Conservation (phyloP, 2,797 vertebrate species). For the Tiaroga cobitis region DNA sequence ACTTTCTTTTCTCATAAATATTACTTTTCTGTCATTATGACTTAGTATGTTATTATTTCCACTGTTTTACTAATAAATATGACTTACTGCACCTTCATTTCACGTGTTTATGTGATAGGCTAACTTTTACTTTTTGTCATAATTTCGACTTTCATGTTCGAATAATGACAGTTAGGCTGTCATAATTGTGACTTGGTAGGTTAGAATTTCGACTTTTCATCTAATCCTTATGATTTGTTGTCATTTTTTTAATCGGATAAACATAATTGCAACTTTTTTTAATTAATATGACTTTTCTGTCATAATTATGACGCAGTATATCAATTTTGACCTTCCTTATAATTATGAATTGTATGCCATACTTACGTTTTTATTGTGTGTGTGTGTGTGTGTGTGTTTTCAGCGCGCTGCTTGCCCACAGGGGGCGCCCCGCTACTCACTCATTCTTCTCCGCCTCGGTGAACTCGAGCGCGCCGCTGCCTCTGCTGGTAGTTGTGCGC, state of each 20-base stretch:
- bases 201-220: not conserved
- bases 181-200: not conserved
- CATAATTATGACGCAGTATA: too few species aligned
- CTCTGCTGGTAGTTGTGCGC: conserved; percentile 24
- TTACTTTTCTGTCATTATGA: too few species aligned
- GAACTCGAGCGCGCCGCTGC: conserved; percentile 28
- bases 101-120: not conserved
- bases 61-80: not conserved
- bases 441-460: conserved; percentile 15
- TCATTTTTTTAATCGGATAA: not conserved
- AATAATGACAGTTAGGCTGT: not conserved
- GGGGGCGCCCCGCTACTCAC: conserved; percentile 3
- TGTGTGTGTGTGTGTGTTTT: too few species aligned
- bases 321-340: not conserved
- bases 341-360: not conserved
- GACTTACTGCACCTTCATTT: not conserved
- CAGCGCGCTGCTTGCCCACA: not conserved
- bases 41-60: too few species aligned
- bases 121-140: too few species aligned
- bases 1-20: too few species aligned
- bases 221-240: too few species aligned
- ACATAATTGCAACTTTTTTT: not conserved
- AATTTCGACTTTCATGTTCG: not conserved
- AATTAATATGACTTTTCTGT: not conserved
- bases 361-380: not conserved